Evolutionary conservation across 1,140 invertebrate genomes (phyloP).

Genomic region (Lepidurus packardi): DNA sequence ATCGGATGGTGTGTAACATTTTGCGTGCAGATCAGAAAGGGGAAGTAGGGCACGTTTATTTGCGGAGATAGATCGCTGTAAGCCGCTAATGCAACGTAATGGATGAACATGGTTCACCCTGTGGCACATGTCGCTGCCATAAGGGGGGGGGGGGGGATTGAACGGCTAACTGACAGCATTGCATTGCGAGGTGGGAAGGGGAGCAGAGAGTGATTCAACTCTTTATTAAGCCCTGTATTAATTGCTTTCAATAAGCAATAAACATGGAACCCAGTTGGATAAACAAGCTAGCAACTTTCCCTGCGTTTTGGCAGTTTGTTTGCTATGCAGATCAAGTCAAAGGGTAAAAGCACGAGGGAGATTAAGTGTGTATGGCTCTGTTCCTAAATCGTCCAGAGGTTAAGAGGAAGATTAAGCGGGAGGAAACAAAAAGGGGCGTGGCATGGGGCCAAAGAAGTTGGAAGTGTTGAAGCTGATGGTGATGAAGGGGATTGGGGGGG

Average conservation of each 20-base stretch:
- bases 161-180: neutral
- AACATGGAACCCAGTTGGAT: neutral
- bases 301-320: neutral
- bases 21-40: neutral
- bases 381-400: neutral
- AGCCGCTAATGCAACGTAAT: conserved; percentile 21
- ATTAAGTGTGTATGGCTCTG: neutral
- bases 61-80: neutral
- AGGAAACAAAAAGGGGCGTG: neutral
- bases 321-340: neutral
- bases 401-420: neutral
- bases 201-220: neutral
- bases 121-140: conserved; percentile 3
- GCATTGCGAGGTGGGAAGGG: neutral
- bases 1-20: neutral
- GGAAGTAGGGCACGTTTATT: neutral
- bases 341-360: neutral
- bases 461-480: conserved; percentile 10
- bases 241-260: neutral
- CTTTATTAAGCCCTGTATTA: neutral
- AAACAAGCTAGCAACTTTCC: conserved; percentile 17
- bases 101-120: conserved; percentile 21
- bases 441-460: neutral
- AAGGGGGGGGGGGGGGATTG: neutral
- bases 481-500: neutral